Evolutionary conservation across 1,140 invertebrate genomes (phyloP), one percentile per base, ranked within the genome.

Genomic region (Bombus sibiricus): DNA sequence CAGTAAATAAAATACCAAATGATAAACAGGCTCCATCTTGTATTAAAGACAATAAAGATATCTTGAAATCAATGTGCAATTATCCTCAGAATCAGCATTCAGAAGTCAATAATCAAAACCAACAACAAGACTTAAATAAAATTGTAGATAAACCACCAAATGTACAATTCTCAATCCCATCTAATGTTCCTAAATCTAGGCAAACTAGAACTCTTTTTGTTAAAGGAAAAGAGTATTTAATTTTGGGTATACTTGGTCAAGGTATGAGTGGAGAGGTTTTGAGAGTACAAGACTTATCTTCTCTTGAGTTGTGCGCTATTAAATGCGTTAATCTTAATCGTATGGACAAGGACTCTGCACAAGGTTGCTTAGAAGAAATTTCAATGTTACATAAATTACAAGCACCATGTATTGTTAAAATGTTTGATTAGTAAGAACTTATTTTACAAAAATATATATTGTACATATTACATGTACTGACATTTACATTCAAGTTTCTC

Each of bases 281-380:
- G 59, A 92, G 96, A 83, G 96, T 95, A 69, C 94, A 95, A 79
- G 92, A 94, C 72, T 53, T 92, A 22, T 83, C 94, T 53, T 95
- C 93, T 53, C 94, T 91, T 84, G 96, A 95, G 95, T 96, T 89
- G 87, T 95, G 90, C 93, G 97, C 97, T 0, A 93, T 97, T 6
- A 97, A 98, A 91, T 94, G 95, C 68, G 94, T 95, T 13, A 88
- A 95, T 91, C 88, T 95, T 10, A 93, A 75, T 72, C 79, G 88
- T 13, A 94, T 97, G 59, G 97, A 98, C 94, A 96, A 97, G 34
- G 94, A 96, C 5, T 96, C 97, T 71, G 96, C 97, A 1, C 95
- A 97, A 88, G 97, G 98, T 12, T 99, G 98, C 94, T 95, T 98
- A 53, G 99, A 99, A 94, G 99, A 99, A 96, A 98, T 99, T 64